Evolutionary conservation across 2,888 invertebrate species (phyloP).

Genomic region (Drosophila rellima): DNA sequence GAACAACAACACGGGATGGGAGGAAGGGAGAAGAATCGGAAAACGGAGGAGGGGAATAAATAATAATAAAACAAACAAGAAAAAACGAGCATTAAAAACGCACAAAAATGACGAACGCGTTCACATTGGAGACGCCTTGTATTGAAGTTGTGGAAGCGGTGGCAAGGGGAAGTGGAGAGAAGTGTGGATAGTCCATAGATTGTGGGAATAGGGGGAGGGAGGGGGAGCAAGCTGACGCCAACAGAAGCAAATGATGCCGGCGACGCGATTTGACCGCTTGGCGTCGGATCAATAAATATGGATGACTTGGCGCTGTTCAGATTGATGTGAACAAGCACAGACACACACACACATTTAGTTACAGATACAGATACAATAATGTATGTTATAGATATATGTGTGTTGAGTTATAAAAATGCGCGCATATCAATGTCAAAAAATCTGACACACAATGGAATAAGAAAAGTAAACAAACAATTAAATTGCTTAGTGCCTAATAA

Average conservation of each 20-base stretch:
- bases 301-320: conserved; percentile 76
- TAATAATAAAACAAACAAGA: conserved; percentile 52
- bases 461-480: conserved; percentile 80
- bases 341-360: conserved; percentile 32
- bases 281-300: conserved; percentile 78
- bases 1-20: conserved; percentile 29
- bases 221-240: conserved; percentile 8
- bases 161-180: neutral
- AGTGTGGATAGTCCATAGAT: neutral
- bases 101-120: conserved; percentile 47
- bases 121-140: conserved; percentile 26
- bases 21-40: neutral
- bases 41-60: conserved; percentile 9
- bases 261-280: conserved; percentile 61
- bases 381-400: conserved; percentile 1
- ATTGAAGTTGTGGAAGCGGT: neutral
- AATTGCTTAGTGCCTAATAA: conserved; percentile 79
- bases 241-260: conserved; percentile 64
- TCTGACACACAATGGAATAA: conserved; percentile 76
- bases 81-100: conserved; percentile 45
- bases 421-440: conserved; percentile 80
- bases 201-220: neutral
- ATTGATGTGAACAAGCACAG: conserved; percentile 59
- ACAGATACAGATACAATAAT: conserved; percentile 7
- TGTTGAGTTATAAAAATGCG: conserved; percentile 77